Base-by-base conservation (phyloP, 1,140 invertebrate species). In the Zaprionus africanus region DNA sequence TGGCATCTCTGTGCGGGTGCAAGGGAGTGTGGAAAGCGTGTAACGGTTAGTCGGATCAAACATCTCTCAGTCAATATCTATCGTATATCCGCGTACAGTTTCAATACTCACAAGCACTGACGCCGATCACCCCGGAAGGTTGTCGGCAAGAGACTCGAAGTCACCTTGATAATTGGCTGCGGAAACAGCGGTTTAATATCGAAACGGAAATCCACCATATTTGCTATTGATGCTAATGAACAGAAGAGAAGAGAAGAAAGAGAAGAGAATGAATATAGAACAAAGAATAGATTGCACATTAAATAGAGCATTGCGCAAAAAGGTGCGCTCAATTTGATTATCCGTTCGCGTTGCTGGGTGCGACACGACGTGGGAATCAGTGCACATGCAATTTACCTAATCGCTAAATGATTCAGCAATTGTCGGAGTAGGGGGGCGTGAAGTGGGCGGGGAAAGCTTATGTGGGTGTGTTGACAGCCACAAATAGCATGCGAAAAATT, bases 191-290 rank as follows among this genome's bases (percentile, higher is more conserved):
- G 94, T 81, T 94, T 94, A 66, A 95, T 93, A 82, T 94, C 93
- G 91, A 95, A 95, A 72, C 94, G 94, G 91, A 95, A 95, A 86
- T 95, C 95, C 94, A 95, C 95, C 91, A 92, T 92, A 74, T 51
- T 58, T 24, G 59, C 22, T 51, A 34, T 34, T 34, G 31, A n/a
- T 46, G n/a, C 36, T 58, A 62, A 54, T 70, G 54, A 60, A 26
- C 31, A 49, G 41, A 36, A 22, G 59, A 60, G 17, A 31, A 49
- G 49, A 36, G 1, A 69, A 43, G 22, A 24, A 51, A 24, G 4
- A 1, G 19, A 5, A 51, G 19, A 24, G 46, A 22, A 51, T 51
- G 12, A 49, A 7, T 19, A 5, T 51, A 51, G 9, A 51, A 9
- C 9, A 12, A 12, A 13, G 4, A 24, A 9, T 24, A 51, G 19